Evolutionary conservation across 2,113 vertebrate species (phyloP).

Genomic region (Perca schrenkii): DNA sequence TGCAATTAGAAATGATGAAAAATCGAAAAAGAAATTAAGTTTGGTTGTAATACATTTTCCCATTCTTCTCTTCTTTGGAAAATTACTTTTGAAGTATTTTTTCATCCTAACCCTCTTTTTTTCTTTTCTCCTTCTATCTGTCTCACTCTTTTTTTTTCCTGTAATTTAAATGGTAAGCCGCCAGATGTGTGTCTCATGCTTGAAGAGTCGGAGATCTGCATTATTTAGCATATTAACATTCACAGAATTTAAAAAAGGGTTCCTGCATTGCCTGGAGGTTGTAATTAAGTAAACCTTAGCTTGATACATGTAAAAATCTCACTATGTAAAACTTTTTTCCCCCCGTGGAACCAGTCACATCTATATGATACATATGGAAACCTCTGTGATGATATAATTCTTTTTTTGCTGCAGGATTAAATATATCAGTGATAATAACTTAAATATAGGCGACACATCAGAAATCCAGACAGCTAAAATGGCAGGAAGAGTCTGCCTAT

Average conservation of each 20-base stretch:
- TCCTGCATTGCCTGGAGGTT: slow-evolving; percentile 99
- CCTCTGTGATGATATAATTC: slow-evolving; percentile 92
- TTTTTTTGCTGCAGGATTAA: slow-evolving; percentile 95
- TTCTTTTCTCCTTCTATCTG: slow-evolving; percentile 68
- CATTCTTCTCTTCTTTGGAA: slow-evolving; percentile 90
- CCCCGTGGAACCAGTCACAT: slow-evolving; percentile 89
- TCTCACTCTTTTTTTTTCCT: slow-evolving; percentile 75
- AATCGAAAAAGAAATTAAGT: slow-evolving; percentile 93
- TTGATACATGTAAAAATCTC: slow-evolving; percentile 99
- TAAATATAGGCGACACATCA: slow-evolving; percentile 94
- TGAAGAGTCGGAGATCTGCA: slow-evolving; percentile 99
- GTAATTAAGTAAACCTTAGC: slow-evolving; percentile 99
- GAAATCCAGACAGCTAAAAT: slow-evolving; percentile 87
- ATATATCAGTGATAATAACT: slow-evolving; percentile 97
- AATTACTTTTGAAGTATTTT: slow-evolving; percentile 93
- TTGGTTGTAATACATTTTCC: slow-evolving; percentile 91
- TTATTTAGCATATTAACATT: slow-evolving; percentile 99
- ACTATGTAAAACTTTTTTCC: slow-evolving; percentile 92
- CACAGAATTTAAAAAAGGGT: slow-evolving; percentile 99
- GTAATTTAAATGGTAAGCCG: slow-evolving; percentile 99
- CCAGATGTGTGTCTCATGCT: slow-evolving; percentile 99
- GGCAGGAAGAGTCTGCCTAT: slow-evolving; percentile 60
- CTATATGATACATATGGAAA: slow-evolving; percentile 98
- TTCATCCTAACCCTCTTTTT: slow-evolving; percentile 61
- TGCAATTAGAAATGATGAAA: slow-evolving; percentile 92